Evolutionary conservation across 2,113 vertebrate species (phyloP).

Genomic region (Semnopithecus entellus): DNA sequence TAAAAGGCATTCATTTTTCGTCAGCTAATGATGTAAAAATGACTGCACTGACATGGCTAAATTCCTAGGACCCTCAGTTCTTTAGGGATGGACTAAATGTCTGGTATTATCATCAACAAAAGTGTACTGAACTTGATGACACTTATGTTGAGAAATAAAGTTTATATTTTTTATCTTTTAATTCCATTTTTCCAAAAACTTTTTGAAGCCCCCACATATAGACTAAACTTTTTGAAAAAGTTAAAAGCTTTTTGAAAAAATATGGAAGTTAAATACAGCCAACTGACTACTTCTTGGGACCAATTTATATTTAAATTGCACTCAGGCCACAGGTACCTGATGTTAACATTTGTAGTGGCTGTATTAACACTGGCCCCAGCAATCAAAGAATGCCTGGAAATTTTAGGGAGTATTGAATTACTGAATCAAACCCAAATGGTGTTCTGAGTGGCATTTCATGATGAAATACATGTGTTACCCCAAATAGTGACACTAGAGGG

Average conservation of each 20-base stretch:
- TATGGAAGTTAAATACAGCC: neutral
- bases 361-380: neutral
- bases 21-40: too few relatives aligned
- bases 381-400: neutral
- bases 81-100: too few relatives aligned
- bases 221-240: neutral
- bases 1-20: too few relatives aligned
- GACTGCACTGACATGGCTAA: too few relatives aligned
- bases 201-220: neutral
- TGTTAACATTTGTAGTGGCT: neutral
- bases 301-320: slow-evolving; percentile 4
- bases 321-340: neutral
- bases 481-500: neutral
- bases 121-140: too few relatives aligned
- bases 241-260: neutral
- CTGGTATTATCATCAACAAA: too few relatives aligned
- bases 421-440: neutral
- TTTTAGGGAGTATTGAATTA: neutral
- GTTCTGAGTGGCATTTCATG: neutral
- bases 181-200: too few relatives aligned
- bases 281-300: neutral
- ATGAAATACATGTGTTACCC: neutral
- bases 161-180: too few relatives aligned
- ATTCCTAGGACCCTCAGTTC: too few relatives aligned
- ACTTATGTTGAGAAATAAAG: too few relatives aligned